Conservation (phyloP, 2,113 vertebrate genomes). For the Excalfactoria chinensis region DNA sequence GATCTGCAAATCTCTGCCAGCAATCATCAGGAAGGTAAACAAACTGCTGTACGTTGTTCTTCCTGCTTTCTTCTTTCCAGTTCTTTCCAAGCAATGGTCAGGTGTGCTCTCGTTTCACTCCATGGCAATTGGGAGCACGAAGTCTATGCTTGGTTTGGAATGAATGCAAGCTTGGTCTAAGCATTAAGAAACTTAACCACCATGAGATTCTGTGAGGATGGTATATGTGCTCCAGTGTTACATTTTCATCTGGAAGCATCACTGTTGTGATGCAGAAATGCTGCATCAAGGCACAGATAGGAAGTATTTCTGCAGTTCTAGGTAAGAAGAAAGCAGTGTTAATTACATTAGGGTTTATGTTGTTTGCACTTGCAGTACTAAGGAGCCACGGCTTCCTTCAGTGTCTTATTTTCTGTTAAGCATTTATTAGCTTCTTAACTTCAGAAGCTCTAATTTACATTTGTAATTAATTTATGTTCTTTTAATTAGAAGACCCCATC, state of each 20-base stretch:
- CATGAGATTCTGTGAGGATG: too few relatives aligned
- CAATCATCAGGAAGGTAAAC: not conserved
- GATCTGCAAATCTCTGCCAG: not conserved
- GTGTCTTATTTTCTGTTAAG: not conserved
- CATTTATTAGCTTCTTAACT: not conserved
- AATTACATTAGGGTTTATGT: accelerated
- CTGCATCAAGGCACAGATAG: not conserved
- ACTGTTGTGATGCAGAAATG: not conserved
- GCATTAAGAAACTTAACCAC: not conserved
- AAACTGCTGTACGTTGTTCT: not conserved
- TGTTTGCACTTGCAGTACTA: not conserved
- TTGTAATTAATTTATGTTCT: not conserved
- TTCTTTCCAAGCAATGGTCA: not conserved
- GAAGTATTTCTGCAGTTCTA: not conserved
- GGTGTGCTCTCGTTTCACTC: not conserved
- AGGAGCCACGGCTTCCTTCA: not conserved
- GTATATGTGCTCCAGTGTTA: too few relatives aligned
- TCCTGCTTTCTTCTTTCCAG: not conserved
- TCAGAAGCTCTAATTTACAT: conserved; percentile 21
- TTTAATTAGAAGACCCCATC: not conserved
- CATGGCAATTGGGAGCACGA: not conserved
- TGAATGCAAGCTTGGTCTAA: not conserved
- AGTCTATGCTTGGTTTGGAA: not conserved
- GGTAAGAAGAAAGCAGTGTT: not conserved
- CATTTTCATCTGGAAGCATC: not conserved